These are phyloP conservation scores for Centropus bengalensis DNA, from an alignment of 2,113 vertebrate genomes.

Conservation along the genomic window DNA sequence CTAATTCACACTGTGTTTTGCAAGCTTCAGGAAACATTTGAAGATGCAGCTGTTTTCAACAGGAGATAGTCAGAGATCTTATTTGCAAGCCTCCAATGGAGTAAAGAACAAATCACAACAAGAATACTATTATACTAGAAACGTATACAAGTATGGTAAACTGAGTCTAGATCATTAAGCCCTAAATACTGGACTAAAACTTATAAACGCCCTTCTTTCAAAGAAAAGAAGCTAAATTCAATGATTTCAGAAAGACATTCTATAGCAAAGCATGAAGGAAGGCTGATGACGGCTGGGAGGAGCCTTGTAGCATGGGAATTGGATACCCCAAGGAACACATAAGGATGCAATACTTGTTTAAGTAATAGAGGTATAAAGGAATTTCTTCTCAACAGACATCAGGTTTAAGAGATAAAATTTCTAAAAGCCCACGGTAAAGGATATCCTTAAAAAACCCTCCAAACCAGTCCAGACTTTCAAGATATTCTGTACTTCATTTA, in stretches of 20 bases:
- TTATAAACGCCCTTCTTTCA: neutral
- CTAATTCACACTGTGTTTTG: neutral
- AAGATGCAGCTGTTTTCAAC: neutral
- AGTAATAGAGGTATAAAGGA: neutral
- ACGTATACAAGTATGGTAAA: neutral
- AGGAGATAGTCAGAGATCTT: neutral
- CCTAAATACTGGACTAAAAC: neutral
- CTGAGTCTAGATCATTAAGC: neutral
- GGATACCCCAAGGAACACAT: neutral
- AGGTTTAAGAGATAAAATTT: neutral
- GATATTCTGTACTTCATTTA: slow-evolving; percentile 6
- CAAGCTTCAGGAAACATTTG: neutral
- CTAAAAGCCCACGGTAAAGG: neutral
- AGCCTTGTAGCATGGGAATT: slow-evolving; percentile 25
- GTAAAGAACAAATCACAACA: neutral
- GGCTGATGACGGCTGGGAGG: neutral
- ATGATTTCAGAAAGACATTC: neutral
- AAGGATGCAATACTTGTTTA: neutral
- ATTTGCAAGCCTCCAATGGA: neutral
- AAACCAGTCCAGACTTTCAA: neutral
- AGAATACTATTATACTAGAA: neutral
- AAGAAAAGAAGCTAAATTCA: neutral
- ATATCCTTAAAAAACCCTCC: neutral
- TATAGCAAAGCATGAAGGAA: neutral
- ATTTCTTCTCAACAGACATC: neutral